Conservation (phyloP, 2,888 invertebrate species). For the Galeopsomyia nigrocyanea region DNA sequence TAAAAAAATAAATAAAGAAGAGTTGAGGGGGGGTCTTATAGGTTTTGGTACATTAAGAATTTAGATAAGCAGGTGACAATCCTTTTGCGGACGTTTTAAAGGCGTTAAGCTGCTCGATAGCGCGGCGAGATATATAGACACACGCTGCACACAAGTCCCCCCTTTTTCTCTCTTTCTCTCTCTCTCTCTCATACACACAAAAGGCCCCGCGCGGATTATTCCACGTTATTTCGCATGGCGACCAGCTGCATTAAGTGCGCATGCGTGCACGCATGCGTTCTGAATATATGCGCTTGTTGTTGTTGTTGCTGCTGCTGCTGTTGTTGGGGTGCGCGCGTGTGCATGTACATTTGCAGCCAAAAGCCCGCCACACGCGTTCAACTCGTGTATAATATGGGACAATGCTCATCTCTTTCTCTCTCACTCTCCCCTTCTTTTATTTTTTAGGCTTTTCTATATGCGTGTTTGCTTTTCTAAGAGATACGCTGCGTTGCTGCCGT, state of each 20-base stretch:
- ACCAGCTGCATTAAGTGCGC: conserved; percentile 49
- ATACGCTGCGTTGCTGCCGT: no score
- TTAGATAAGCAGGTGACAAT: conserved; percentile 66
- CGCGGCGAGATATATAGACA: conserved; percentile 41
- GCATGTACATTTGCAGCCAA: conserved; percentile 52
- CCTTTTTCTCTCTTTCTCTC: not conserved
- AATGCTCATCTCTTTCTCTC: conserved; percentile 8
- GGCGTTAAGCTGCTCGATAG: conserved; percentile 55
- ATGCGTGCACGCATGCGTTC: conserved; percentile 49
- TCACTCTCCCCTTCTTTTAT: no score
- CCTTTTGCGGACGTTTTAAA: conserved; percentile 64
- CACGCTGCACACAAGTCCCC: not conserved
- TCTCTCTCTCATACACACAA: no score
- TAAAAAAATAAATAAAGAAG: no score
- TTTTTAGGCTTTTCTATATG: no score
- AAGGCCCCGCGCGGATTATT: conserved; percentile 57
- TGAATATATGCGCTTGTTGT: not conserved
- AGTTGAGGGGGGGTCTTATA: conserved; percentile 30
- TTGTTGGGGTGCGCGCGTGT: conserved; percentile 49
- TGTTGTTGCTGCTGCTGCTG: no score
- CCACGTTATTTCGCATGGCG: conserved; percentile 50
- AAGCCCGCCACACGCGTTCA: conserved; percentile 24
- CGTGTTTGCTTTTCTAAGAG: no score
- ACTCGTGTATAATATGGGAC: conserved; percentile 1
- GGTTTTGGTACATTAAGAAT: conserved; percentile 29